phyloP scores from a whole-genome alignment of 1,140 invertebrate species.

The Berghia stephanieae region DNA sequence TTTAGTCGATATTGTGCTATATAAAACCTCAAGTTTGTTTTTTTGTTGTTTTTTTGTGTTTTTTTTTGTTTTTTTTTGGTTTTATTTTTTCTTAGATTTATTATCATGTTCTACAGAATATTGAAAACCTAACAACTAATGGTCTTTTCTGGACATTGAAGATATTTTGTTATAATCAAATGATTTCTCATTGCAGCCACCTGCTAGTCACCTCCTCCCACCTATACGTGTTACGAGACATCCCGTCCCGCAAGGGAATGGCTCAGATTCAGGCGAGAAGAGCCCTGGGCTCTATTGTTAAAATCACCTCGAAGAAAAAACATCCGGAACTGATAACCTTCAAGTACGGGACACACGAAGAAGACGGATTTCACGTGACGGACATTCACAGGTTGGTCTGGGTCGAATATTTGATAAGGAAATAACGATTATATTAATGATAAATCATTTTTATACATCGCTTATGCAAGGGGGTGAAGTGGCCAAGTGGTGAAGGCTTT shows the following conservation, averaged over 20 bases:
- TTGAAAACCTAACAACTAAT: not conserved
- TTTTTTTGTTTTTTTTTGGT: too few relatives aligned
- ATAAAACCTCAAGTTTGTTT: too few relatives aligned
- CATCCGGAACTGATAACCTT: slow-evolving; percentile 95
- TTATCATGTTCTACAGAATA: too few relatives aligned
- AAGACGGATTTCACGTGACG: slow-evolving; percentile 70
- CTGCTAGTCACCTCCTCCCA: slow-evolving; percentile 89
- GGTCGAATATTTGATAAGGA: too few relatives aligned
- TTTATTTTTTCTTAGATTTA: too few relatives aligned
- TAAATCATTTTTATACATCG: too few relatives aligned
- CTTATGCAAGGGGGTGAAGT: too few relatives aligned
- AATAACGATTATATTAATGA: too few relatives aligned
- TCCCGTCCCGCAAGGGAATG: slow-evolving; percentile 77
- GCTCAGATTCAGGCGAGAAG: slow-evolving; percentile 86
- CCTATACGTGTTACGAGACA: slow-evolving; percentile 86
- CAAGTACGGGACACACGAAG: slow-evolving; percentile 86
- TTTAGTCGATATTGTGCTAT: too few relatives aligned
- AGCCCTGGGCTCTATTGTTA: slow-evolving; percentile 88
- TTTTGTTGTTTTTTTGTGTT: too few relatives aligned
- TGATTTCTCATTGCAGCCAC: slow-evolving; percentile 72
- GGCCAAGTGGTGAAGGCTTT: too few relatives aligned
- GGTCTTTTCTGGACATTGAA: not conserved
- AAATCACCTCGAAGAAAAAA: slow-evolving; percentile 94
- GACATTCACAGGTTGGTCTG: slow-evolving; percentile 85
- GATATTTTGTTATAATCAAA: slow-evolving; percentile 19